Evolutionary conservation across 2,888 invertebrate genomes (phyloP).

Genomic region (Hesperia comma): DNA sequence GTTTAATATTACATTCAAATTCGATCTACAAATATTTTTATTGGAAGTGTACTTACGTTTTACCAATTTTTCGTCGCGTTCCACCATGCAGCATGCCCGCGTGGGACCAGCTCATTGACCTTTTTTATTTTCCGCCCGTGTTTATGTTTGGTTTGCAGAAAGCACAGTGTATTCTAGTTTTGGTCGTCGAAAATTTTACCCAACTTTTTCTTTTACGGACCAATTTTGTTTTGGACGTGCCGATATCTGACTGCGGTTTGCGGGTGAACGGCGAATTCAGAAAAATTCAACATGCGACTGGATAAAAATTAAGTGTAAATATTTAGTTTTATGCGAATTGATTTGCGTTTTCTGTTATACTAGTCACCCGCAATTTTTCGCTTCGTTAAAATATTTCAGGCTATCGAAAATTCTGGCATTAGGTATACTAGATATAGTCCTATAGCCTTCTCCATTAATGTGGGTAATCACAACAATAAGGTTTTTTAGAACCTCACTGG

Average conservation of each 20-base stretch:
- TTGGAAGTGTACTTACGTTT: not conserved
- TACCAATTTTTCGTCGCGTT: not conserved
- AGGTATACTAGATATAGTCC: too few species aligned
- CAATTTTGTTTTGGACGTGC: constrained; percentile 13
- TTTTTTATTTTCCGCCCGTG: not conserved
- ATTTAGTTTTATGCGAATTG: not conserved
- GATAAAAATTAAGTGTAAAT: not conserved
- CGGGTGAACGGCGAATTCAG: not conserved
- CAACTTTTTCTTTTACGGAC: constrained; percentile 19
- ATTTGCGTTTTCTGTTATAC: not conserved
- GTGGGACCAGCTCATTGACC: not conserved
- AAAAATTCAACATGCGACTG: constrained; percentile 3
- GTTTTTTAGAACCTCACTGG: too few species aligned
- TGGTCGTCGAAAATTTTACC: not conserved
- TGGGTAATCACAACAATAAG: too few species aligned
- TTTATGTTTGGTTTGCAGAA: constrained; percentile 11
- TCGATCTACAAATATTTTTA: not conserved
- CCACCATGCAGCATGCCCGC: not conserved
- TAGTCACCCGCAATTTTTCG: too few species aligned
- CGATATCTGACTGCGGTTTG: constrained; percentile 1
- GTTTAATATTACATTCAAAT: too few species aligned
- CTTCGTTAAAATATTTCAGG: too few species aligned
- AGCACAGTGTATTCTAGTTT: constrained; percentile 18
- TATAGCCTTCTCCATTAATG: too few species aligned
- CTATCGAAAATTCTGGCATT: too few species aligned